A percentile compares a stretch with the other conserved stretches of the same genome.
These are phyloP conservation scores for Novumbra hubbsi DNA, from an alignment of 2,797 vertebrate genomes.

Conservation along the genomic window DNA sequence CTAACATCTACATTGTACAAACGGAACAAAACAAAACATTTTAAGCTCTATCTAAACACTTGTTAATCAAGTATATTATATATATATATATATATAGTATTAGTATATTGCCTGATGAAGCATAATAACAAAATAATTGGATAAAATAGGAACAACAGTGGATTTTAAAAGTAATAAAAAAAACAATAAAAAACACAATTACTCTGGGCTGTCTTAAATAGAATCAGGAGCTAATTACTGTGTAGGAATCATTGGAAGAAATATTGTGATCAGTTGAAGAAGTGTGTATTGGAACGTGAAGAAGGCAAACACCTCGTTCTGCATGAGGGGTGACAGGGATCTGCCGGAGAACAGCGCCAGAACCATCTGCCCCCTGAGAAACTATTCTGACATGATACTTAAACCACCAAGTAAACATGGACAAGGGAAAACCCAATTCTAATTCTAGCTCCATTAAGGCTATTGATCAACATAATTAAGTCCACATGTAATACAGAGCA, in stretches of 20 bases:
- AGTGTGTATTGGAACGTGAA: constrained; percentile 16
- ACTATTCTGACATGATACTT: background rate
- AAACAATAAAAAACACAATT: background rate
- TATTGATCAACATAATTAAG: background rate
- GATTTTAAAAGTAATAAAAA: background rate
- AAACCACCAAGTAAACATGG: background rate
- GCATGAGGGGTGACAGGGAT: constrained; percentile 26
- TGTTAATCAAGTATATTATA: background rate
- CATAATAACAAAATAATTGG: background rate
- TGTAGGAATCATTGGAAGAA: background rate
- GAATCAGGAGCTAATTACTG: background rate
- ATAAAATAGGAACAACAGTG: background rate
- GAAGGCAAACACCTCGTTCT: constrained; percentile 25
- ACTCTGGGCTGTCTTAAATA: background rate
- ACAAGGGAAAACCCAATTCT: background rate
- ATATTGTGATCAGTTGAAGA: background rate
- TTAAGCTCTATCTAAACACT: background rate
- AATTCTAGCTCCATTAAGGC: background rate
- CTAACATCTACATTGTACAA: background rate
- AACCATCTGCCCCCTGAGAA: constrained; percentile 13
- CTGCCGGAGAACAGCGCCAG: constrained; percentile 22
- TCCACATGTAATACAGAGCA: background rate
- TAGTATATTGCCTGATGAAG: background rate
- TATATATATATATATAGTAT: too few relatives aligned
- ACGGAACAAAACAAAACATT: background rate